These are phyloP conservation scores for Stenichneumon culpator DNA, from an alignment of 2,888 invertebrate genomes.

Conservation along the genomic window DNA sequence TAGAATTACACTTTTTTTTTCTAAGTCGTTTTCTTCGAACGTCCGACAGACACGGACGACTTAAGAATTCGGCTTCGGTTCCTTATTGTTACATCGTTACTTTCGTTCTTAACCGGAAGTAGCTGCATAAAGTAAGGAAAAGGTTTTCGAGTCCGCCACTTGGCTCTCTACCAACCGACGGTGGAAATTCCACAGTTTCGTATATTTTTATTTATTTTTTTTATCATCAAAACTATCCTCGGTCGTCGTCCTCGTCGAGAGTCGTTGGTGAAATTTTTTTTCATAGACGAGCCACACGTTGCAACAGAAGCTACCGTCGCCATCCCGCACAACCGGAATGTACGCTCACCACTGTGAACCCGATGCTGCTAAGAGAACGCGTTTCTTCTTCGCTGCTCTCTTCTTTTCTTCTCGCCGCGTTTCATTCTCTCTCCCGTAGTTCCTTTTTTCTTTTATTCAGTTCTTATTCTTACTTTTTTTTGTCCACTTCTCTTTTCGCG, in stretches of 20 bases:
- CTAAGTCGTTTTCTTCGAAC: not conserved
- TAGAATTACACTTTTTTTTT: not conserved
- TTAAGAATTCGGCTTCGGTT: conserved; percentile 34
- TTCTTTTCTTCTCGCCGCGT: conserved; percentile 42
- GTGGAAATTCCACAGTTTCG: conserved; percentile 58
- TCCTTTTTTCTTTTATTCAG: conserved; percentile 24
- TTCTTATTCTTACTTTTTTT: conserved; percentile 18
- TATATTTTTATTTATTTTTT: conserved; percentile 19
- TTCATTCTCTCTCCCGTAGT: conserved; percentile 46
- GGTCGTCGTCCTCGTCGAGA: conserved; percentile 17
- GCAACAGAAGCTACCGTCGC: not conserved
- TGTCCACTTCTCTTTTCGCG: conserved; percentile 29
- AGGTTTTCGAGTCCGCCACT: conserved; percentile 60
- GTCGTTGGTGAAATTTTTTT: conserved; percentile 41
- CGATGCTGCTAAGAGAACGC: conserved; percentile 29
- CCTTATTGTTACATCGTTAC: conserved; percentile 57
- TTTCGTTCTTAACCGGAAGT: conserved; percentile 40
- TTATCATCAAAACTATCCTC: conserved; percentile 66
- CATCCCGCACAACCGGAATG: conserved; percentile 29
- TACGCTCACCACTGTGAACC: conserved; percentile 49
- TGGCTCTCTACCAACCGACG: conserved; percentile 68
- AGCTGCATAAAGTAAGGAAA: conserved; percentile 47
- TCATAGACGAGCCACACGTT: conserved; percentile 36
- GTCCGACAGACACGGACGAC: not conserved
- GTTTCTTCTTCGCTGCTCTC: conserved; percentile 38